These are phyloP conservation scores for Drosophila diplacantha DNA, from an alignment of 2,888 invertebrate species.

Conservation along the genomic window DNA sequence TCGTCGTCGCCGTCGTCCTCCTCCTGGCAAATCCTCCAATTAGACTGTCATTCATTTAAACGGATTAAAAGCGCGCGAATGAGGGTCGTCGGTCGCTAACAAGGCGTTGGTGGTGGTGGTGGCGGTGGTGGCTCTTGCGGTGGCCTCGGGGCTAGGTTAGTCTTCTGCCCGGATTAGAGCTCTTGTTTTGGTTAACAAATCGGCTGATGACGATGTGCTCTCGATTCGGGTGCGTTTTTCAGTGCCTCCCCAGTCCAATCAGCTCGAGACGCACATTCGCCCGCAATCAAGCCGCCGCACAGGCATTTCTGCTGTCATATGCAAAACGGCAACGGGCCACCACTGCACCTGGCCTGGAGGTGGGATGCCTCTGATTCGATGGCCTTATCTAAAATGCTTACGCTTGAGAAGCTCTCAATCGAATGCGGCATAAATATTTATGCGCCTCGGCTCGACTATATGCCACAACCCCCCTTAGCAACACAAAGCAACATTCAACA, in stretches of 20 bases:
- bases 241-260: constrained; percentile 54
- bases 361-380: constrained; percentile 12
- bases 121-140: constrained; percentile 52
- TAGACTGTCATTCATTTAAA: constrained; percentile 78
- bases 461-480: constrained; percentile 5
- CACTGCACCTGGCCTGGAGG: constrained; percentile 47
- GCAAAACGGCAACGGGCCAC: constrained; percentile 53
- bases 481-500: constrained; percentile 9
- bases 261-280: constrained; percentile 51
- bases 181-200: constrained; percentile 71
- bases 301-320: constrained; percentile 65
- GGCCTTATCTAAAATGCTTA: constrained; percentile 76
- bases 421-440: constrained; percentile 70
- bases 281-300: constrained; percentile 58
- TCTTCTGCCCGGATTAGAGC: constrained; percentile 56
- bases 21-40: constrained; percentile 75
- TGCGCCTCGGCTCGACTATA: constrained; percentile 47
- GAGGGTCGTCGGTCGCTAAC: constrained; percentile 50
- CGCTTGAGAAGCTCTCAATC: constrained; percentile 73
- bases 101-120: constrained; percentile 33
- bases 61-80: constrained; percentile 72
- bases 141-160: constrained; percentile 40
- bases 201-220: constrained; percentile 50
- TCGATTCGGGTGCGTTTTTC: constrained; percentile 19
- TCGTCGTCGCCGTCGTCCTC: background rate